These are phyloP conservation scores for Drosophila paranaensis DNA, from an alignment of 2,888 invertebrate genomes.

Conservation along the genomic window DNA sequence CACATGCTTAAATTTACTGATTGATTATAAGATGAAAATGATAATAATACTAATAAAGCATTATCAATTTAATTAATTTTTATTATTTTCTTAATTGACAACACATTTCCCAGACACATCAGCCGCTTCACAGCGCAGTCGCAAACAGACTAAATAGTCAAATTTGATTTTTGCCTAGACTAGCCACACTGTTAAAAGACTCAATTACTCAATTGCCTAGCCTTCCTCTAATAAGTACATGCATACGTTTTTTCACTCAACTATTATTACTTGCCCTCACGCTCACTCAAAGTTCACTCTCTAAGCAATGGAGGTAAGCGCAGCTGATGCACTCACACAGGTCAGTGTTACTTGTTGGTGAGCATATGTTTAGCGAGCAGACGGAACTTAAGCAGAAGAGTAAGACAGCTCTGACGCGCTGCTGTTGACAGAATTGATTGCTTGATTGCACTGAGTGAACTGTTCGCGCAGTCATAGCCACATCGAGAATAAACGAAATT, in stretches of 20 bases:
- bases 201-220: too few species aligned
- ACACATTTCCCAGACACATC: too few species aligned
- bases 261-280: background rate
- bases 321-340: background rate
- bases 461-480: background rate
- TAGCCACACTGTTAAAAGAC: too few species aligned
- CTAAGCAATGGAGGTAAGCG: background rate
- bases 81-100: background rate
- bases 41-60: too few species aligned
- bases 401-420: background rate
- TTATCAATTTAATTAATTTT: background rate
- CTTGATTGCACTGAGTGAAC: too few species aligned
- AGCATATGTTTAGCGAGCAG: background rate
- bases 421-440: too few species aligned
- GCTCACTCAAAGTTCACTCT: background rate
- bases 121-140: background rate
- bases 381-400: background rate
- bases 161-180: background rate
- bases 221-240: background rate
- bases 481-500: conserved; percentile 1
- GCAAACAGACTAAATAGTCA: background rate
- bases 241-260: background rate
- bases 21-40: too few species aligned
- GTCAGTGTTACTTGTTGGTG: background rate
- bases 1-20: too few species aligned